Base-by-base conservation (phyloP, 2,113 vertebrate species). In the Mirza zaza region DNA sequence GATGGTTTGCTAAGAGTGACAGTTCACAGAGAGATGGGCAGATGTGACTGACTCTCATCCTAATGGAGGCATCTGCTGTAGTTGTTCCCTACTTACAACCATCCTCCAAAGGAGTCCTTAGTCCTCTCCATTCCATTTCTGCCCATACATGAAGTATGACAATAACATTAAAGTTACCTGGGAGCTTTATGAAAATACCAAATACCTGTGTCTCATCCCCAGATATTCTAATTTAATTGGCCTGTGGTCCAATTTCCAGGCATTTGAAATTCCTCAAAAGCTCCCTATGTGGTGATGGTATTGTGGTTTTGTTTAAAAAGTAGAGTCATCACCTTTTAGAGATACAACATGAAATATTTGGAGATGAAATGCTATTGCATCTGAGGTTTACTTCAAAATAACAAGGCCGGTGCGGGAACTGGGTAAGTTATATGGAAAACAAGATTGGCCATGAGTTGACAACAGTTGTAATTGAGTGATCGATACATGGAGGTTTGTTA, bases 251-350 rank as follows among this genome's bases (percentile, higher is more conserved):
- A 29, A 63, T 63, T 63, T 63, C 61, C 36, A 82, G 48, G 80
- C 25, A 76, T 76, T 94, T 84, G 57, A 29, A 76, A 76, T 89
- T 91, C 39, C 90, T 90, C 83, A 59, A 76, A 88, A 89, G 15
- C 63, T 71, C 50, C 34, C 21, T 61, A 1, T 73, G 67, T 86
- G n/a, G 42, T 73, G 13, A 75, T 42, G 13, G 20, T 61, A 57
- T n/a, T 15, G 20, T 68, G 17, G 8, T 61, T 93, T 95, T 96
- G 15, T 83, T 91, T 36, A 34, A 73, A 92, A 88, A 76, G 34
- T 34, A 6, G 17, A 90, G 14, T 2, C 20, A 59, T 82, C 21
- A 50, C 77, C 59, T 81, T 95, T 85, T 86, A 93, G 45, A 77
- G 50, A 88, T 63, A 48, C 18, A 39, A 79, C 73, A 57, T 86